Conservation (phyloP, 53 echinoderm and acorn worm species). For the Stichopus horrens region DNA sequence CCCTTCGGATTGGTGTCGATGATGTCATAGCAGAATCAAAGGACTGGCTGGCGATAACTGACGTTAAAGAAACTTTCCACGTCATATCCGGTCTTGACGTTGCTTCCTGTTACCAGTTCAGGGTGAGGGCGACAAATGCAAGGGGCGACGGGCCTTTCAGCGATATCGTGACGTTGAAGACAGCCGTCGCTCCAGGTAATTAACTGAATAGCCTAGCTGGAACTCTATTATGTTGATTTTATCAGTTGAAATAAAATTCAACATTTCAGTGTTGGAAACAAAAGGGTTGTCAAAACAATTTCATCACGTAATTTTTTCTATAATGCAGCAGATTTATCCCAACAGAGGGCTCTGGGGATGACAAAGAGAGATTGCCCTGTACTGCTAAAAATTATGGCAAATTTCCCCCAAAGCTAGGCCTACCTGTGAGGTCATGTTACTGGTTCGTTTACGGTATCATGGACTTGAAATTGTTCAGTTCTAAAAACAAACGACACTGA, state of each 20-base stretch:
- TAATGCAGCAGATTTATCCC: neutral
- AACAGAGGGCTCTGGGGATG: no score
- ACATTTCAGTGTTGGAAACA: neutral
- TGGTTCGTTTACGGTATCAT: no score
- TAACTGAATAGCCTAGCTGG: neutral
- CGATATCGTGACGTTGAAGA: slow-evolving; percentile 67
- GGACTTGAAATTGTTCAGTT: no score
- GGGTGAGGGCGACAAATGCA: slow-evolving; percentile 73
- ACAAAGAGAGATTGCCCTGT: no score
- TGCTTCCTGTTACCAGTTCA: slow-evolving; percentile 66
- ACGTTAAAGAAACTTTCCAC: slow-evolving; percentile 50
- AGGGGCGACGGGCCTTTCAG: slow-evolving; percentile 70
- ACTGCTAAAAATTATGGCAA: no score
- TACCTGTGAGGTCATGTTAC: no score
- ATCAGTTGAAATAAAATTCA: neutral
- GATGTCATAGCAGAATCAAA: slow-evolving; percentile 22
- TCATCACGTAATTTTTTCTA: neutral
- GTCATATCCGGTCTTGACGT: slow-evolving; percentile 63
- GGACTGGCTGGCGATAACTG: slow-evolving; percentile 61
- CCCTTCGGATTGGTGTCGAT: slow-evolving; percentile 43
- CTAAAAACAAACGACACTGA: no score
- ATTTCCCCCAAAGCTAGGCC: no score
- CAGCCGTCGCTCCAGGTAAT: slow-evolving; percentile 70
- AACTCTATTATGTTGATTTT: neutral
- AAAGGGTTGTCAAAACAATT: neutral